Evolutionary conservation across 2,797 vertebrate species (phyloP), one percentile per base, ranked within the genome.

Genomic region (Darevskia nairensis): DNA sequence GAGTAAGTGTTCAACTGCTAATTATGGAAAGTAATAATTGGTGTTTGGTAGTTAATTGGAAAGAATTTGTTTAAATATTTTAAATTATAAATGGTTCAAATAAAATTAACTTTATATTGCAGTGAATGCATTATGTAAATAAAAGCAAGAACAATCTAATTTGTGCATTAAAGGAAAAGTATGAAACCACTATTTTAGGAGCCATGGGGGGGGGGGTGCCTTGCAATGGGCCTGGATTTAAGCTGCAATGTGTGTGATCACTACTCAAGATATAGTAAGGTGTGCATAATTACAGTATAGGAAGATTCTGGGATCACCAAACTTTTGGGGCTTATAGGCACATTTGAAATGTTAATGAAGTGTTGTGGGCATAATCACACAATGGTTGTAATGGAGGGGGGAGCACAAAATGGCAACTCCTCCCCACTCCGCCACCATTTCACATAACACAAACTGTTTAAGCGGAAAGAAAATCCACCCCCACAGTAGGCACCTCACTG

Each of bases 11-110:
- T 92, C 88, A 89, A 2, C 15, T 79, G 5, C 81, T 92, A 90
- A 85, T 61, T 91, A 61, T 8, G 8, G 86, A 86, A 87, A 76
- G 2, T 84, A 87, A 85, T 89, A 91, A 87, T 21, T 87, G 6
- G 17, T 39, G 8, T 1, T 89, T 89, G 88, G 5, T 71, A 88
- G 23, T 82, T 88, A 86, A 77, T 13, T 91, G 35, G 69, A 89
- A 90, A 86, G 82, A 55, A 90, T 90, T 80, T 79, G 85, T 86
- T 86, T 79, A 80, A 80, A 87, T 87, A 90, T 35, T 55, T 91
- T 29, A 92, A 85, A 87, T 80, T 80, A 88, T 41, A 84, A 91
- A 88, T 85, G 82, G 46, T 72, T 86, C 2, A 90, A 78, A 89
- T 87, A 1, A 4, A n/a, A 74, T 27, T 86, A 82, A 0, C 0